Conservation (phyloP, 2,113 vertebrate species). For the Passer domesticus region DNA sequence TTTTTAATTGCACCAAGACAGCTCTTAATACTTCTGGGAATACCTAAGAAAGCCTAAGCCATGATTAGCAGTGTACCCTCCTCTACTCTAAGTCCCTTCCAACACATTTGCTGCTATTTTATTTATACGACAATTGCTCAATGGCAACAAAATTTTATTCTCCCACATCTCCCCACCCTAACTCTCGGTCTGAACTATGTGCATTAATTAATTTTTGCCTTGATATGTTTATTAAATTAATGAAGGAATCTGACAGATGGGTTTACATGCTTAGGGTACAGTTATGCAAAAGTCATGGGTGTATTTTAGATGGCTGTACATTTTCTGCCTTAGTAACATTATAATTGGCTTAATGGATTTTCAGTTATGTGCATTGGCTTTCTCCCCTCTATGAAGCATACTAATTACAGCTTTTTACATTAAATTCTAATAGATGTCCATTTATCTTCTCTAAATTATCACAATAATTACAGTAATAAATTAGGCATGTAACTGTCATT, state of each 20-base stretch:
- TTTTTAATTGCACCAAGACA: slow-evolving; percentile 85
- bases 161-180: slow-evolving; percentile 36
- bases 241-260: slow-evolving; percentile 77
- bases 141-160: slow-evolving; percentile 72
- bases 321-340: slow-evolving; percentile 51
- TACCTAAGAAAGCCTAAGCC: slow-evolving; percentile 70
- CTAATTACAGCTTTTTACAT: slow-evolving; percentile 77
- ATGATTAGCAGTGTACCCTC: slow-evolving; percentile 76
- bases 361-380: slow-evolving; percentile 22
- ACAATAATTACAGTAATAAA: slow-evolving; percentile 70
- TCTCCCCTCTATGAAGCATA: slow-evolving; percentile 56
- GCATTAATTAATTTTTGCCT: slow-evolving; percentile 85
- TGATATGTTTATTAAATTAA: slow-evolving; percentile 91
- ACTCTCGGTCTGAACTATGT: slow-evolving; percentile 53
- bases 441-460: slow-evolving; percentile 72
- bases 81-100: not conserved
- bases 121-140: slow-evolving; percentile 87
- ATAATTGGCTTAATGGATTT: slow-evolving; percentile 76
- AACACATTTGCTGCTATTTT: slow-evolving; percentile 71
- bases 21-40: slow-evolving; percentile 82
- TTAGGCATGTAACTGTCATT: slow-evolving; percentile 39
- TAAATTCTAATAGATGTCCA: slow-evolving; percentile 73
- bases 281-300: slow-evolving; percentile 57
- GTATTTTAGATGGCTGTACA: slow-evolving; percentile 55
- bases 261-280: slow-evolving; percentile 72